A percentile compares a stretch with the other conserved stretches of the same genome.
These are phyloP conservation scores for Drosophila arizonae DNA, from an alignment of 1,140 invertebrate species.

Conservation along the genomic window DNA sequence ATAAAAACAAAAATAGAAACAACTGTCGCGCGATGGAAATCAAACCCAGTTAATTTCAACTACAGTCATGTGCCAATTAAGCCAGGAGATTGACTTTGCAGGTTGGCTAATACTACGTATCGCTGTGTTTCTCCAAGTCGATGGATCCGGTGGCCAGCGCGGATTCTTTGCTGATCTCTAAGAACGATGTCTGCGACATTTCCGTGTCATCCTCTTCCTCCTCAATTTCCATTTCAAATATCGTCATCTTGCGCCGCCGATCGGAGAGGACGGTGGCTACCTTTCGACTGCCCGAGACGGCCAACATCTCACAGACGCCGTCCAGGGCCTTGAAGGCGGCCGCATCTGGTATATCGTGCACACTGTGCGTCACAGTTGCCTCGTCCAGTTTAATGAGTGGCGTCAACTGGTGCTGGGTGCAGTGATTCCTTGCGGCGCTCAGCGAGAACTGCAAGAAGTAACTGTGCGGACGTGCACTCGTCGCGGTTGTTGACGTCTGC, in stretches of 20 bases:
- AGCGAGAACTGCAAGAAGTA: conserved; percentile 88
- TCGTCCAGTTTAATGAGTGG: conserved; percentile 84
- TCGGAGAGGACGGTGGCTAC: conserved; percentile 93
- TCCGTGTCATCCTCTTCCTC: conserved; percentile 94
- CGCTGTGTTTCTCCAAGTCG: conserved; percentile 29
- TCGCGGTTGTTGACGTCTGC: conserved; percentile 83
- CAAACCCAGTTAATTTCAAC: not conserved
- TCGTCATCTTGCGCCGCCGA: conserved; percentile 90
- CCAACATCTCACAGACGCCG: conserved; percentile 88
- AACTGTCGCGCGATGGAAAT: not conserved
- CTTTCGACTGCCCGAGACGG: conserved; percentile 94
- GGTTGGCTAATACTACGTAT: not conserved
- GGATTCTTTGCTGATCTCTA: conserved; percentile 82
- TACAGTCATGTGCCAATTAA: not conserved
- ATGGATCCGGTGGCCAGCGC: conserved; percentile 33
- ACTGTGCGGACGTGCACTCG: conserved; percentile 83
- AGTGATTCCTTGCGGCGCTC: conserved; percentile 82
- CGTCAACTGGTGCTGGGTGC: conserved; percentile 70
- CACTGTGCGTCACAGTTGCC: conserved; percentile 83
- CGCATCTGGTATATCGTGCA: conserved; percentile 83
- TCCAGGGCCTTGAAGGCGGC: conserved; percentile 87
- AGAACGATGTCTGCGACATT: conserved; percentile 82
- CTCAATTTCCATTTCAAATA: conserved; percentile 96
- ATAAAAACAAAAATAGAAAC: too few species aligned
- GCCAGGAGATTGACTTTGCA: too few species aligned